A percentile compares a stretch with the other conserved stretches of the same genome.
phyloP scores from a whole-genome alignment of 2,888 invertebrate genomes.

The Salpingus planirostris region DNA sequence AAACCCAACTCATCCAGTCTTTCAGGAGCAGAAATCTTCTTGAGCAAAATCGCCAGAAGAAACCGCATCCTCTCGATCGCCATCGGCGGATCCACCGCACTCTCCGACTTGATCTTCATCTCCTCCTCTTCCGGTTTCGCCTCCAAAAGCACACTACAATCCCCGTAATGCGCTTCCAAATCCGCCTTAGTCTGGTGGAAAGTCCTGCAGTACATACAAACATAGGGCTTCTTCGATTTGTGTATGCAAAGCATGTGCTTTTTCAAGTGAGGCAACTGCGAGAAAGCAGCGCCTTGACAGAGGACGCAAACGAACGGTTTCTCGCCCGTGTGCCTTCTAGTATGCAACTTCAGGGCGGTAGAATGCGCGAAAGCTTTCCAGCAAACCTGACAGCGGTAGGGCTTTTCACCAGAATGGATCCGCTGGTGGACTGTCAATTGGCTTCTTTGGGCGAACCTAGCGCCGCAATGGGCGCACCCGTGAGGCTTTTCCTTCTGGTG shows the following conservation, averaged over 20 bases:
- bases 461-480: conserved; percentile 68
- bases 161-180: conserved; percentile 55
- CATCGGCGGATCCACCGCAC: conserved; percentile 47
- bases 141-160: conserved; percentile 34
- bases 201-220: conserved; percentile 61
- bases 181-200: conserved; percentile 71
- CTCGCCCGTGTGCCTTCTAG: conserved; percentile 75
- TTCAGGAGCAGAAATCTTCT: conserved; percentile 74
- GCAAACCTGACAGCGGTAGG: conserved; percentile 75
- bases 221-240: conserved; percentile 67
- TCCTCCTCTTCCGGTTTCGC: conserved; percentile 28
- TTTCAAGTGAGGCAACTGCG: conserved; percentile 78
- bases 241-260: conserved; percentile 83
- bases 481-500: conserved; percentile 70
- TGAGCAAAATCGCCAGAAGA: conserved; percentile 69
- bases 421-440: conserved; percentile 77
- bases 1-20: conserved; percentile 68
- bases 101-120: conserved; percentile 17
- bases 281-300: conserved; percentile 63
- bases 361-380: conserved; percentile 74
- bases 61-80: conserved; percentile 67
- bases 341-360: conserved; percentile 75
- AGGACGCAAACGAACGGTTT: conserved; percentile 68
- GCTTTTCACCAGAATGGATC: conserved; percentile 76
- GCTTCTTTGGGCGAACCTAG: conserved; percentile 73